These are phyloP conservation scores for Sycophaga agraensis DNA, from an alignment of 1,140 invertebrate genomes.

Conservation along the genomic window DNA sequence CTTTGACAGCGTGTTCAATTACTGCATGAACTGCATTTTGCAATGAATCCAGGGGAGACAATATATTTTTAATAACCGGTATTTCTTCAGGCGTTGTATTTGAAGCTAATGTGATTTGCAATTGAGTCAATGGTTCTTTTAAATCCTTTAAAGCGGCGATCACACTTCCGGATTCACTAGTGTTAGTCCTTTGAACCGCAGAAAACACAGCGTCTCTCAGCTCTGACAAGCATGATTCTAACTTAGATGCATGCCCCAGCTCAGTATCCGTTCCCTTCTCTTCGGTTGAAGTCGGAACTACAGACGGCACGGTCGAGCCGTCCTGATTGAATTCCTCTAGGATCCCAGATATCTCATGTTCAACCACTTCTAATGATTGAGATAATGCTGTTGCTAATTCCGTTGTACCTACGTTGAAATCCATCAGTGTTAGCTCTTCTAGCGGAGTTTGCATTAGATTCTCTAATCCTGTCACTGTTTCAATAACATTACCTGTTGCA, in stretches of 20 bases:
- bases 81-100: constrained; percentile 35
- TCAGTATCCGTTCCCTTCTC: no score
- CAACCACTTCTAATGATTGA: no score
- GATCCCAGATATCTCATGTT: no score
- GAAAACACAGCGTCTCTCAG: constrained; percentile 44
- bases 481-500: no score
- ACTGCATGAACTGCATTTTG: constrained; percentile 37
- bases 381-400: no score
- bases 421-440: no score
- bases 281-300: no score
- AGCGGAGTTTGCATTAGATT: no score
- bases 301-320: no score
- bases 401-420: no score
- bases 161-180: constrained; percentile 40
- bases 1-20: constrained; percentile 23
- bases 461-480: no score
- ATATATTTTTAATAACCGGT: constrained; percentile 35
- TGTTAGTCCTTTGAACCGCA: constrained; percentile 44
- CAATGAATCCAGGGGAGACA: constrained; percentile 37
- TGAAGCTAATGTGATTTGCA: constrained; percentile 36
- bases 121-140: constrained; percentile 41
- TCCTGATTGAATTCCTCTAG: no score
- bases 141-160: constrained; percentile 42
- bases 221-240: constrained; percentile 38
- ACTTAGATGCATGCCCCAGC: constrained; percentile 26